These are phyloP conservation scores for Amiota communis DNA, from an alignment of 2,888 invertebrate genomes.

Conservation along the genomic window DNA sequence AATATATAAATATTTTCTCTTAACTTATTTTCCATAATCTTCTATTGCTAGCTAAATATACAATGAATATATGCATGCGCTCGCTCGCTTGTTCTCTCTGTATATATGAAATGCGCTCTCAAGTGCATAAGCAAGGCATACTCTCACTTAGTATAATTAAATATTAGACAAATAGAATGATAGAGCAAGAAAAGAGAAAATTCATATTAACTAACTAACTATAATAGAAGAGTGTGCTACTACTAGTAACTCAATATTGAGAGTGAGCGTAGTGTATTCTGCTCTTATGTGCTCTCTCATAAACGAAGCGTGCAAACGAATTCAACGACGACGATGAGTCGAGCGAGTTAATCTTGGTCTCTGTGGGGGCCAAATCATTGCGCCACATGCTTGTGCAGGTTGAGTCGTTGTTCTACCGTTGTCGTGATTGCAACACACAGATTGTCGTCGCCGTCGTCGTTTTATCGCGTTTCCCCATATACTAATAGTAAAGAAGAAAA, in stretches of 20 bases:
- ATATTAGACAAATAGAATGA: neutral
- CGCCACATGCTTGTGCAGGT: slow-evolving; percentile 45
- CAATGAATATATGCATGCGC: neutral
- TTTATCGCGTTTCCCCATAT: slow-evolving; percentile 10
- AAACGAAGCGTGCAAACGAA: neutral
- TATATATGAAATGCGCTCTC: neutral
- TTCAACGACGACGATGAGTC: neutral
- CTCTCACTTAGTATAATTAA: no score
- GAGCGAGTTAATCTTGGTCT: slow-evolving; percentile 32
- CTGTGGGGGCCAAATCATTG: slow-evolving; percentile 56
- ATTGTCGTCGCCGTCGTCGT: neutral
- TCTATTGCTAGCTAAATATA: no score
- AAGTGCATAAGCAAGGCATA: neutral
- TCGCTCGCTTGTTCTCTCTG: slow-evolving; percentile 25
- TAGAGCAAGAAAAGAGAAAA: neutral
- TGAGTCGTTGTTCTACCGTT: slow-evolving; percentile 70
- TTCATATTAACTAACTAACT: no score
- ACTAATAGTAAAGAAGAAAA: no score
- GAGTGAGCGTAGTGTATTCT: neutral
- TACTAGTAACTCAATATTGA: neutral
- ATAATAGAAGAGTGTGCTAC: no score
- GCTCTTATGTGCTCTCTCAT: neutral
- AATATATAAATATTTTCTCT: no score
- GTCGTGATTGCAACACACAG: slow-evolving; percentile 65
- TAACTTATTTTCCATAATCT: no score